Evolutionary conservation across 2,888 invertebrate genomes (phyloP).

Genomic region (Neoaliturus tenellus): DNA sequence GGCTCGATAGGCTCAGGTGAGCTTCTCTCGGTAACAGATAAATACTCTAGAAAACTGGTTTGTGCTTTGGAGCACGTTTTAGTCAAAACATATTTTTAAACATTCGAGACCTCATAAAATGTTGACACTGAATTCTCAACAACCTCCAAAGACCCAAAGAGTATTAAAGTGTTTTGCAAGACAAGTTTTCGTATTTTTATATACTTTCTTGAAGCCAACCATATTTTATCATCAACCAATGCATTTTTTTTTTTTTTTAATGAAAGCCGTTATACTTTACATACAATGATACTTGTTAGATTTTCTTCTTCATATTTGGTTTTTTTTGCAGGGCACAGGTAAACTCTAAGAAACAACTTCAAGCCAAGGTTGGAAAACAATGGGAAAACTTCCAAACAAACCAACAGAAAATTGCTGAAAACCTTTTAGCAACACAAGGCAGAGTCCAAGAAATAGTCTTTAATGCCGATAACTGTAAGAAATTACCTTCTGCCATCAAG

Average conservation of each 20-base stretch:
- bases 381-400: conserved; percentile 87
- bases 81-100: no score
- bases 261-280: no score
- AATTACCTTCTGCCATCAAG: conserved; percentile 73
- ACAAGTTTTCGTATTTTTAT: no score
- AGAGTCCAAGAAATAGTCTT: conserved; percentile 64
- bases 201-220: no score
- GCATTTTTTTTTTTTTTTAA: no score
- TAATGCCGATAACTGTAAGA: conserved; percentile 61
- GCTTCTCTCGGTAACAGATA: conserved; percentile 57
- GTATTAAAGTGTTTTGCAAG: no score
- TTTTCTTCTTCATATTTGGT: no score
- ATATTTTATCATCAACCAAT: no score
- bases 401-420: conserved; percentile 82
- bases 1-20: conserved; percentile 56
- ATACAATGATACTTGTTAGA: no score
- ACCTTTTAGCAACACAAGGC: conserved; percentile 69
- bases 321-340: conserved; percentile 60
- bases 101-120: no score
- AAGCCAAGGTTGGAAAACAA: conserved; percentile 77
- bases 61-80: conserved; percentile 70
- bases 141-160: no score
- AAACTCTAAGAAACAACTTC: conserved; percentile 63
- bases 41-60: conserved; percentile 63
- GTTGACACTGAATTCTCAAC: no score